phyloP scores from a whole-genome alignment of 1,140 invertebrate species.

The Melanaphis sacchari region DNA sequence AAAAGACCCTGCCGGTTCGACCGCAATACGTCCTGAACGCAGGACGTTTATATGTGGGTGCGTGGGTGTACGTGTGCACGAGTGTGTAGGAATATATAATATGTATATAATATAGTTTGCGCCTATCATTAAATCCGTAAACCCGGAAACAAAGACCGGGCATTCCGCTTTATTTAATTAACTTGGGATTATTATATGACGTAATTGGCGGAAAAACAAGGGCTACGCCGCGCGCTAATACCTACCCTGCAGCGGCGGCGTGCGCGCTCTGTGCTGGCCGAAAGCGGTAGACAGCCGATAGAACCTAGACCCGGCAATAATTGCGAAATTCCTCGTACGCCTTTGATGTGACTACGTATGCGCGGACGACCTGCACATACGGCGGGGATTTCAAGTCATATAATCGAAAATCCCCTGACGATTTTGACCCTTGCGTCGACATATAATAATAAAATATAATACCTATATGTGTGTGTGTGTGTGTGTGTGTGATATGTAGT shows the following conservation, averaged over 20 bases:
- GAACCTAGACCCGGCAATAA: constrained; percentile 13
- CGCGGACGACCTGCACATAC: neutral
- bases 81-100: neutral
- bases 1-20: constrained; percentile 26
- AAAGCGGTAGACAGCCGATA: neutral
- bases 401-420: constrained; percentile 50
- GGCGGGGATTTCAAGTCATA: constrained; percentile 44
- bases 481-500: neutral
- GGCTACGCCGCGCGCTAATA: neutral
- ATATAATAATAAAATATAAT: neutral
- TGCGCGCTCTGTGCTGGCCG: neutral
- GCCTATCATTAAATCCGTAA: constrained; percentile 43
- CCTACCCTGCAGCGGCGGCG: neutral
- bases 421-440: neutral
- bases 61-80: neutral
- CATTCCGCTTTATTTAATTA: constrained; percentile 57
- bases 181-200: constrained; percentile 55
- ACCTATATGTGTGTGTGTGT: too few species aligned
- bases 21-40: constrained; percentile 8
- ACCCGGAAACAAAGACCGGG: constrained; percentile 54
- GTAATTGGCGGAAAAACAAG: constrained; percentile 58
- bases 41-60: neutral
- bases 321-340: constrained; percentile 56
- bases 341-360: constrained; percentile 47
- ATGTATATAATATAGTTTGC: neutral